Conservation (phyloP, 1,140 invertebrate genomes). For the Campodea augens region DNA sequence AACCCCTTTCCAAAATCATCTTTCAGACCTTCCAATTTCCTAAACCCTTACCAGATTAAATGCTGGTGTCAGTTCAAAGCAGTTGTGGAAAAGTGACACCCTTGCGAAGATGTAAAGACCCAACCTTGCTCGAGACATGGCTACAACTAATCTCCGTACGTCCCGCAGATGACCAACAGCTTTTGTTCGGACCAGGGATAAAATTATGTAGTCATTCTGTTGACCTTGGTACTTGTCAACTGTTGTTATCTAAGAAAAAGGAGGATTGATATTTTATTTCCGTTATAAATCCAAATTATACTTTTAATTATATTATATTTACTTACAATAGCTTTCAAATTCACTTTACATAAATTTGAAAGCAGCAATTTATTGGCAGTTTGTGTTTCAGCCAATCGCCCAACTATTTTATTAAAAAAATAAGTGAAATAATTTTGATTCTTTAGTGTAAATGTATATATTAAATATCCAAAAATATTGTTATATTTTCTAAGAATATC, state of each 20-base stretch:
- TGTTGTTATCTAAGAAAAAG: slow-evolving; percentile 45
- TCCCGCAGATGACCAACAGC: slow-evolving; percentile 93
- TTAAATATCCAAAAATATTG: too few relatives aligned
- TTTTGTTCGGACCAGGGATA: slow-evolving; percentile 88
- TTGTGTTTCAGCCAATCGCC: too few relatives aligned
- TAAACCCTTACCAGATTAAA: slow-evolving; percentile 65
- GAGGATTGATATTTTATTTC: background rate
- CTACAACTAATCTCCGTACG: slow-evolving; percentile 87
- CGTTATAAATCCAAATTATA: background rate
- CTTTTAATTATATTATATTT: background rate
- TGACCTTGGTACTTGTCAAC: slow-evolving; percentile 99
- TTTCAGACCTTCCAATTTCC: slow-evolving; percentile 1
- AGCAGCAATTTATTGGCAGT: too few relatives aligned
- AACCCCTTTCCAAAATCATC: background rate
- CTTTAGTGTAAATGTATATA: too few relatives aligned
- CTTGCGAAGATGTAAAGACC: slow-evolving; percentile 93
- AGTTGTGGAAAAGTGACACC: slow-evolving; percentile 82
- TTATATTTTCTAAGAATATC: too few relatives aligned
- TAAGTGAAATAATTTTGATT: too few relatives aligned
- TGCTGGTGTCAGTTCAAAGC: slow-evolving; percentile 85
- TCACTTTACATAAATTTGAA: too few relatives aligned
- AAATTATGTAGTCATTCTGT: slow-evolving; percentile 94
- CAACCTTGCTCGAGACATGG: slow-evolving; percentile 91
- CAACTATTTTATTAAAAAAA: too few relatives aligned
- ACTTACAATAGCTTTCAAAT: too few relatives aligned